Evolutionary conservation across 1,140 invertebrate genomes (phyloP).

Genomic region (Oreohelix idahoensis): DNA sequence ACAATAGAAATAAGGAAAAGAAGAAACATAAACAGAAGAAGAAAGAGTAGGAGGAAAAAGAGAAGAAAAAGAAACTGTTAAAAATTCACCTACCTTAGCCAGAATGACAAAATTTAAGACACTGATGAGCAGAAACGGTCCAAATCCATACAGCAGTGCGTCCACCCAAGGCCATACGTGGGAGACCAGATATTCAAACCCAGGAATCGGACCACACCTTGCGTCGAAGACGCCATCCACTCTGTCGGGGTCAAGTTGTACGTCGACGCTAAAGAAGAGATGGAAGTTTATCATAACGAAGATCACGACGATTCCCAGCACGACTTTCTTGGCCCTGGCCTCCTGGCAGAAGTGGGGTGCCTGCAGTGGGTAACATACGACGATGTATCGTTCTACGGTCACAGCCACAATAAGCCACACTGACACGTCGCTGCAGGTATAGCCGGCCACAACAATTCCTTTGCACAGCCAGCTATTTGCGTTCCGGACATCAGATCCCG

Average conservation of each 20-base stretch:
- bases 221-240: neutral
- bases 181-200: conserved; percentile 54
- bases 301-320: conserved; percentile 43
- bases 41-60: too few species aligned
- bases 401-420: conserved; percentile 73
- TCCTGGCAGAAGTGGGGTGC: conserved; percentile 63
- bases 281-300: conserved; percentile 59
- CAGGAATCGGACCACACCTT: conserved; percentile 42
- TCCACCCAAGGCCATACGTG: conserved; percentile 69
- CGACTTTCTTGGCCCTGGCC: conserved; percentile 50
- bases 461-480: conserved; percentile 62
- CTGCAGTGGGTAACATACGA: conserved; percentile 64
- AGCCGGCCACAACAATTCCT: conserved; percentile 61
- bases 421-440: conserved; percentile 64
- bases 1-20: too few species aligned
- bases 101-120: conserved; percentile 67
- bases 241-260: conserved; percentile 19
- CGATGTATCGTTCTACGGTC: conserved; percentile 70
- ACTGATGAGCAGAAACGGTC: conserved; percentile 63
- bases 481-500: conserved; percentile 53
- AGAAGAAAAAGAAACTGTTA: too few species aligned
- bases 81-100: conserved; percentile 30
- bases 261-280: conserved; percentile 60
- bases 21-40: too few species aligned
- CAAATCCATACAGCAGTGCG: conserved; percentile 65